These are phyloP conservation scores for Acanthacorydalis orientalis DNA, from an alignment of 2,888 invertebrate species.

Conservation along the genomic window DNA sequence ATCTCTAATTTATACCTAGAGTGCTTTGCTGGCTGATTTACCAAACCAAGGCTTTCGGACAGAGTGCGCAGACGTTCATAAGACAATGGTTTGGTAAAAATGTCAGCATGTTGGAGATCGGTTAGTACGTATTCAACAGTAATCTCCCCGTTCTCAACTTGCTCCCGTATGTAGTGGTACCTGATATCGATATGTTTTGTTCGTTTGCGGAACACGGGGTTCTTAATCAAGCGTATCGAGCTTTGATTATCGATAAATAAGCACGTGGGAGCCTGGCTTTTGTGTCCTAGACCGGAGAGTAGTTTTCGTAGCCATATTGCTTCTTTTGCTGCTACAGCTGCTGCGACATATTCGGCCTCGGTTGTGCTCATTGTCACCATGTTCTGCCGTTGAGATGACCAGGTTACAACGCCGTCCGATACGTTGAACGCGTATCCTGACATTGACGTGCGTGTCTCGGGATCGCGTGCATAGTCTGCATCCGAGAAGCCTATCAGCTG, in stretches of 20 bases:
- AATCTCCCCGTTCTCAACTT: too few relatives aligned
- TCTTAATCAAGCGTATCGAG: slow-evolving; percentile 2
- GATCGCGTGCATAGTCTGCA: slow-evolving; percentile 5
- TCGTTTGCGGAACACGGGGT: neutral
- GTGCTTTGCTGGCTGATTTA: too few relatives aligned
- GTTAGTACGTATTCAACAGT: too few relatives aligned
- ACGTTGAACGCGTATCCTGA: slow-evolving; percentile 12
- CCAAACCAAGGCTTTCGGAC: too few relatives aligned
- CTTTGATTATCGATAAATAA: slow-evolving; percentile 5
- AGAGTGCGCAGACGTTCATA: too few relatives aligned
- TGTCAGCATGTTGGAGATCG: too few relatives aligned
- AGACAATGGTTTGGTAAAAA: too few relatives aligned
- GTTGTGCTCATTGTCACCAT: slow-evolving; percentile 14
- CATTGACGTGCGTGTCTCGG: slow-evolving; percentile 3
- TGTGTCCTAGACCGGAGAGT: slow-evolving; percentile 1
- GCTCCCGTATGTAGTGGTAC: too few relatives aligned
- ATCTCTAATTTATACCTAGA: too few relatives aligned
- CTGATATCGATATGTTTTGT: neutral
- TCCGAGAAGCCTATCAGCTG: slow-evolving; percentile 5
- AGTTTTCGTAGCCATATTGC: slow-evolving; percentile 10
- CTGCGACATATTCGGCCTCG: slow-evolving; percentile 15
- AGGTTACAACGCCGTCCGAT: slow-evolving; percentile 12
- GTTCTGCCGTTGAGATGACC: slow-evolving; percentile 14
- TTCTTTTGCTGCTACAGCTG: slow-evolving; percentile 12
- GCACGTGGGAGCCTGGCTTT: neutral